Evolutionary conservation across 2,113 vertebrate species (phyloP), one percentile per base, ranked within the genome.

Genomic region (Progne subis): DNA sequence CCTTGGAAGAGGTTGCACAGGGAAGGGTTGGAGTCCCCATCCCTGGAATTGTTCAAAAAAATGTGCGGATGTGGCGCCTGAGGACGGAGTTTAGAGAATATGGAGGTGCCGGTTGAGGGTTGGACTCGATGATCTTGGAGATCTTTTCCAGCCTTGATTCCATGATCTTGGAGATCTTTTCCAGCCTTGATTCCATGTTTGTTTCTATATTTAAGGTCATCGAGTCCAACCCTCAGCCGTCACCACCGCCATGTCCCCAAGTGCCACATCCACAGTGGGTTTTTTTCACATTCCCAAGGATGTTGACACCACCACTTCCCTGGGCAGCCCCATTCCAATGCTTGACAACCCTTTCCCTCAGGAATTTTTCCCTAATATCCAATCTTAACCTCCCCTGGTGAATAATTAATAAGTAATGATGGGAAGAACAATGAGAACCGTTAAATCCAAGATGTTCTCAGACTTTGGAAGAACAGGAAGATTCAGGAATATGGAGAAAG

Each of bases 301-400:
- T 7, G 12, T n/a, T n/a, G 50, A 18, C 29, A 6, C 43, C 29
- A 3, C 11, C 59, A 12, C 11, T 56, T 49, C 41, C 49, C n/a
- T 0, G 0, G 41, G 41, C 16, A 43, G 34, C 11, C 23, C 20
- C 41, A 18, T 24, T 47, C 82, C 43, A 46, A 11, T 1, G 0
- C 4, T 34, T 13, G 6, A 2, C 37, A 55, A 17, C 14, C 12
- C 19, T 47, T 65, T 50, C 34, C 34, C 52, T 34, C 31, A 17
- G 24, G 61, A 57, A 7, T 56, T 65, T 14, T 56, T 34, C 17
- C 44, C 34, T 34, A 7, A 34, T 31, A 34, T 49, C 82, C 34
- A 19, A 25, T 29, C 12, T 16, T 2, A 16, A 41, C 43, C 10
- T 31, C 13, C 14, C 14, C 71, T 37, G 53, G 31, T 37, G 53